Conservation (phyloP, 2,888 invertebrate genomes). For the Orthosia incerta region DNA sequence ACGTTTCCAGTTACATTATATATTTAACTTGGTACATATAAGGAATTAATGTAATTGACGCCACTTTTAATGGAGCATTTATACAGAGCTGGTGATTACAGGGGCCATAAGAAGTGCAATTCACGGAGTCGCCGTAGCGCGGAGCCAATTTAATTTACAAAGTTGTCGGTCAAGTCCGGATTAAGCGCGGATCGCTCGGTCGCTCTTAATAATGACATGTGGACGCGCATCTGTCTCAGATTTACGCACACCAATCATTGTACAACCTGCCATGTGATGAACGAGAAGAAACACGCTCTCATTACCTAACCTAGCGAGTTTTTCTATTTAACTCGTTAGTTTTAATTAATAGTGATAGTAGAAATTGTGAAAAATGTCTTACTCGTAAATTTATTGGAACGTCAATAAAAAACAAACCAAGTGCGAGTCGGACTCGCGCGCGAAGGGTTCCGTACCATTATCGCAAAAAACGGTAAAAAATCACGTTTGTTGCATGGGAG, state of each 20-base stretch:
- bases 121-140: conserved; percentile 80
- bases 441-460: too few species aligned
- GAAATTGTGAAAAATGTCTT: conserved; percentile 15
- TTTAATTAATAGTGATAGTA: conserved; percentile 22
- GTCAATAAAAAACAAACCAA: not conserved
- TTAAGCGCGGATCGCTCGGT: conserved; percentile 72
- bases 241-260: conserved; percentile 71
- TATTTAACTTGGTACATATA: conserved; percentile 83
- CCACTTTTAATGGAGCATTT: conserved; percentile 87
- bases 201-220: conserved; percentile 80
- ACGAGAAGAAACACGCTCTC: conserved; percentile 32
- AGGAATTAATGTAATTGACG: conserved; percentile 88
- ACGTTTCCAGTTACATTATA: conserved; percentile 78
- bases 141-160: conserved; percentile 89
- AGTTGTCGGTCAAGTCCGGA: conserved; percentile 86
- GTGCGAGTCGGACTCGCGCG: too few species aligned
- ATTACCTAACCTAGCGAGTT: conserved; percentile 25
- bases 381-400: conserved; percentile 16
- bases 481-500: too few species aligned
- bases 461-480: too few species aligned
- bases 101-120: conserved; percentile 84
- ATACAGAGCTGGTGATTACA: conserved; percentile 84
- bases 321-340: conserved; percentile 20
- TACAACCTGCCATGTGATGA: conserved; percentile 44
- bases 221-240: conserved; percentile 77